phyloP scores from a whole-genome alignment of 2,113 vertebrate species.

The Pungitius pungitius region DNA sequence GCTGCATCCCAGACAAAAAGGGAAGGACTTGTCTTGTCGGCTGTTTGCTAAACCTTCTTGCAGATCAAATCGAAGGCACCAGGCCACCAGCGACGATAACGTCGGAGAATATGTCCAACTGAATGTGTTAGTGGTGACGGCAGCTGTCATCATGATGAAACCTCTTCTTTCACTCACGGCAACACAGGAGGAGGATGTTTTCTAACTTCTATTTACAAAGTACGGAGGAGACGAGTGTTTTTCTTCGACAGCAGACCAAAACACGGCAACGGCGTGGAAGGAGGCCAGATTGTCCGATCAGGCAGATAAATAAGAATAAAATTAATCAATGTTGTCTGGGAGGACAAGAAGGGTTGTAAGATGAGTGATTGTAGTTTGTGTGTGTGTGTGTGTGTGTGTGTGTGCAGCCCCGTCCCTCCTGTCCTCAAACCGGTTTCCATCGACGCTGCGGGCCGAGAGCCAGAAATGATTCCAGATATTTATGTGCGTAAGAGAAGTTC shows the following conservation, averaged over 20 bases:
- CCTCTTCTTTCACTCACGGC: not conserved
- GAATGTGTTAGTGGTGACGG: not conserved
- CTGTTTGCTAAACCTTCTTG: conserved; percentile 25
- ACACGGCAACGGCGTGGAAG: not conserved
- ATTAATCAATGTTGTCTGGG: not conserved
- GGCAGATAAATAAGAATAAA: conserved; percentile 1
- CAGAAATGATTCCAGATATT: conserved; percentile 71
- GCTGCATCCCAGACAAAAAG: conserved; percentile 12
- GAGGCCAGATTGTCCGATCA: not conserved
- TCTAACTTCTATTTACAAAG: not conserved
- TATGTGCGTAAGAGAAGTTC: conserved; percentile 70
- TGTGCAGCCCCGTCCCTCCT: conserved; percentile 46
- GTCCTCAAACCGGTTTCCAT: conserved; percentile 75
- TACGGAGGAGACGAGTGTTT: not conserved
- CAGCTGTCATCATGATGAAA: conserved; percentile 8
- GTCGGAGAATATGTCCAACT: conserved; percentile 21
- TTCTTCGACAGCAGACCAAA: not conserved
- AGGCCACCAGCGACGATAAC: conserved; percentile 40
- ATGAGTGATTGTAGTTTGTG: conserved; percentile 33
- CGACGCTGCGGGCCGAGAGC: conserved; percentile 61
- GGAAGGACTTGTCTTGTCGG: conserved; percentile 40
- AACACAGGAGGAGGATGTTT: not conserved
- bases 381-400: conserved; percentile 3
- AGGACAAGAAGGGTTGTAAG: conserved; percentile 14
- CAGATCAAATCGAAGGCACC: conserved; percentile 24